Conservation (phyloP, 2,113 vertebrate species). For the Kryptolebias marmoratus region DNA sequence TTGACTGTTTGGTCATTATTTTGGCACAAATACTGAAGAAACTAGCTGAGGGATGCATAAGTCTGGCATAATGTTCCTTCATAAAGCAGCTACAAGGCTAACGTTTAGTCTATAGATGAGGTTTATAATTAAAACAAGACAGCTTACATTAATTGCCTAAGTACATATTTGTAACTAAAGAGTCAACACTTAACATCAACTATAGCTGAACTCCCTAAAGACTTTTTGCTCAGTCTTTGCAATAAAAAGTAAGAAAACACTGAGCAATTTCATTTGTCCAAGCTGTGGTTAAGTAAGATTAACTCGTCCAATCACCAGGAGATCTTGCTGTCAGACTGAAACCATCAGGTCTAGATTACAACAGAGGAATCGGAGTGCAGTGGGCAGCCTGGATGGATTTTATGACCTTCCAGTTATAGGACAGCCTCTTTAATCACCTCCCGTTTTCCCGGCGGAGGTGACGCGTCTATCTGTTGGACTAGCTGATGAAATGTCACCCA, state of each 20-base stretch:
- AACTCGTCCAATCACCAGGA: slow-evolving; percentile 11
- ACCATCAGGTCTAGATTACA: slow-evolving; percentile 31
- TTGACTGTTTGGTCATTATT: no score
- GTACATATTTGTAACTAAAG: no score
- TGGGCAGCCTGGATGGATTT: slow-evolving; percentile 41
- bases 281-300: slow-evolving; percentile 4
- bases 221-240: background rate
- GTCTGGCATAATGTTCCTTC: no score
- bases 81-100: no score
- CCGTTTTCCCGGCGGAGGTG: slow-evolving; percentile 6
- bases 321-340: slow-evolving; percentile 28
- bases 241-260: background rate
- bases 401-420: slow-evolving; percentile 48
- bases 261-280: background rate
- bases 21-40: no score
- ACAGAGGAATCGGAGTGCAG: slow-evolving; percentile 30
- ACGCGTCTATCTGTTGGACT: slow-evolving; percentile 51
- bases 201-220: background rate
- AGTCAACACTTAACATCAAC: background rate
- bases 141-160: no score
- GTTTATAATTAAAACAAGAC: no score
- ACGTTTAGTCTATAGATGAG: no score
- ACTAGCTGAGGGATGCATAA: no score
- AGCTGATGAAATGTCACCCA: slow-evolving; percentile 55
- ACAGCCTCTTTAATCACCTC: slow-evolving; percentile 40